Percentiles rank a stretch among this genome's conserved stretches.
Conservation (phyloP, 2,113 vertebrate genomes). For the Paramormyrops kingsleyae region DNA sequence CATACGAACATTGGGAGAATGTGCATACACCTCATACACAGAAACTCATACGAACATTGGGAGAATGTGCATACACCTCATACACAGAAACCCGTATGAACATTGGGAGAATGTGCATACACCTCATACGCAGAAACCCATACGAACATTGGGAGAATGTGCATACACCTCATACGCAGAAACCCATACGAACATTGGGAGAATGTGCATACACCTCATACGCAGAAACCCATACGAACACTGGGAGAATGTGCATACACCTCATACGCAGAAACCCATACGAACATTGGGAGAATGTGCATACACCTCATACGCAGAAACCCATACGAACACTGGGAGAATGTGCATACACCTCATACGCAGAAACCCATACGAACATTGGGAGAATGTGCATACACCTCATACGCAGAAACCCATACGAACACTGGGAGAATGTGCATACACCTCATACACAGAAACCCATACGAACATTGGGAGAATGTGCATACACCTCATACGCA, state of each 20-base stretch:
- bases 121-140: background rate
- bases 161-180: background rate
- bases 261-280: background rate
- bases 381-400: background rate
- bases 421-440: background rate
- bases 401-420: background rate
- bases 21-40: too few species aligned
- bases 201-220: background rate
- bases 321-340: background rate
- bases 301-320: background rate
- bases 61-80: background rate
- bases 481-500: too few species aligned
- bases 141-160: background rate
- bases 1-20: background rate
- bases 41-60: background rate
- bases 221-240: background rate
- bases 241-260: background rate
- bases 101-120: background rate
- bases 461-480: background rate
- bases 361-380: background rate
- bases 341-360: background rate
- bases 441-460: background rate
- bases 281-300: background rate
- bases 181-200: background rate
- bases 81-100: background rate